These are phyloP conservation scores for Metaphire vulgaris DNA, from an alignment of 1,140 invertebrate genomes.

Conservation along the genomic window DNA sequence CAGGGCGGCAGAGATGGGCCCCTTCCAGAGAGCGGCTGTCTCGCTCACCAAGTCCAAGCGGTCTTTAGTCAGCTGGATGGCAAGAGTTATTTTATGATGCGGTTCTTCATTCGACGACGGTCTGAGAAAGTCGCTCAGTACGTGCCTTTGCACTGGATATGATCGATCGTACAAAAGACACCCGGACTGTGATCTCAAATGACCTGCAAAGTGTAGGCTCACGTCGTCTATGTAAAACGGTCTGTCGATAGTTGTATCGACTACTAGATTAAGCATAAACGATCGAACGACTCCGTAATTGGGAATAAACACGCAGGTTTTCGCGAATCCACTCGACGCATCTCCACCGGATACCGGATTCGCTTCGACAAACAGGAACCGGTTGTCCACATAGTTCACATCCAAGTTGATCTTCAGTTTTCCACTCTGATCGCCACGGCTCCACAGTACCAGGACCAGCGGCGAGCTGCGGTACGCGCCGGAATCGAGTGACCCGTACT, in stretches of 20 bases:
- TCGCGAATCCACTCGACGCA: background rate
- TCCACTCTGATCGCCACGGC: background rate
- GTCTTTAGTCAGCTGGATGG: background rate
- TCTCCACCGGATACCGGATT: background rate
- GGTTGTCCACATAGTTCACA: background rate
- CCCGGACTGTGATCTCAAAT: background rate
- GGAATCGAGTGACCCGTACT: background rate
- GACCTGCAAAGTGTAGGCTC: background rate
- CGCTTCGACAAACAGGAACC: background rate
- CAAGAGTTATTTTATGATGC: background rate
- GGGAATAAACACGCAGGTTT: background rate
- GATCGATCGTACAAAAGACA: background rate
- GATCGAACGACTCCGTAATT: background rate
- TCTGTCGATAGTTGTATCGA: background rate
- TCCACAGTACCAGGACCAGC: background rate
- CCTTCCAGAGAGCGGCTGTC: background rate
- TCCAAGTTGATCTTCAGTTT: background rate
- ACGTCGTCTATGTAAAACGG: background rate
- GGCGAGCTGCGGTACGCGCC: background rate
- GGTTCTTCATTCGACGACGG: background rate
- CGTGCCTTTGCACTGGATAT: background rate
- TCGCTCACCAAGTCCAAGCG: background rate
- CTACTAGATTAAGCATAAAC: background rate
- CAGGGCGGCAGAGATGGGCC: background rate
- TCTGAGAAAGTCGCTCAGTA: background rate